Conservation (phyloP, 2,888 invertebrate species). For the Morpho achilles region DNA sequence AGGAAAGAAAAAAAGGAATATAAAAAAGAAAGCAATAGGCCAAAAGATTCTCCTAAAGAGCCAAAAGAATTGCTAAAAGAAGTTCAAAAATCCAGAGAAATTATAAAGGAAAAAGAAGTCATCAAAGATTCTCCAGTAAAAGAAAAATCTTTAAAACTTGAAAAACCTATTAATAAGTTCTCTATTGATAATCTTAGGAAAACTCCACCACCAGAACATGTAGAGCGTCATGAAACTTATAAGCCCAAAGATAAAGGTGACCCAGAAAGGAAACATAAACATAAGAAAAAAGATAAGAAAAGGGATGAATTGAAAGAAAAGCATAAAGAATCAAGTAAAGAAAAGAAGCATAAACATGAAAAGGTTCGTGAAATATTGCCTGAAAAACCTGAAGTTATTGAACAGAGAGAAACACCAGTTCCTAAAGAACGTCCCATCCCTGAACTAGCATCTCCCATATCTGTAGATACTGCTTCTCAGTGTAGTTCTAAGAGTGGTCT, state of each 20-base stretch:
- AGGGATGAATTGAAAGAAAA: slow-evolving; percentile 81
- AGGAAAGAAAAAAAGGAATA: slow-evolving; percentile 78
- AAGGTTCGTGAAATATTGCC: slow-evolving; percentile 66
- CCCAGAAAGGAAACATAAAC: slow-evolving; percentile 78
- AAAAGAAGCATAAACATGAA: slow-evolving; percentile 77
- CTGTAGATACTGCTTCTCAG: slow-evolving; percentile 72
- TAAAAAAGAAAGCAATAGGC: slow-evolving; percentile 76
- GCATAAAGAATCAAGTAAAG: slow-evolving; percentile 77
- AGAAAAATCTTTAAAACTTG: slow-evolving; percentile 60
- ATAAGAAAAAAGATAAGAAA: slow-evolving; percentile 83
- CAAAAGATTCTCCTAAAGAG: slow-evolving; percentile 66
- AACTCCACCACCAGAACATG: slow-evolving; percentile 59
- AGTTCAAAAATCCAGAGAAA: slow-evolving; percentile 50
- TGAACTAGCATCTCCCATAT: slow-evolving; percentile 69
- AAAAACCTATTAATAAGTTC: slow-evolving; percentile 66
- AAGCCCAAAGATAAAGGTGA: slow-evolving; percentile 75
- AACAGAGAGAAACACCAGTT: slow-evolving; percentile 61
- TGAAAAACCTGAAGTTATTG: slow-evolving; percentile 72
- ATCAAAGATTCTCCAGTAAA: slow-evolving; percentile 54
- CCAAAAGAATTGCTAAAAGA: slow-evolving; percentile 56
- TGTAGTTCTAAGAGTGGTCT: slow-evolving; percentile 72
- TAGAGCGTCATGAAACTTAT: slow-evolving; percentile 49
- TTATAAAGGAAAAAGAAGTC: slow-evolving; percentile 55
- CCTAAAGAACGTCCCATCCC: slow-evolving; percentile 57
- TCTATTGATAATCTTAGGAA: slow-evolving; percentile 71